Percentiles rank a stretch among this genome's conserved stretches.
Evolutionary conservation across 92 coral and sea anemone species (phyloP).

Genomic region (Chrysogorgia sp.): DNA sequence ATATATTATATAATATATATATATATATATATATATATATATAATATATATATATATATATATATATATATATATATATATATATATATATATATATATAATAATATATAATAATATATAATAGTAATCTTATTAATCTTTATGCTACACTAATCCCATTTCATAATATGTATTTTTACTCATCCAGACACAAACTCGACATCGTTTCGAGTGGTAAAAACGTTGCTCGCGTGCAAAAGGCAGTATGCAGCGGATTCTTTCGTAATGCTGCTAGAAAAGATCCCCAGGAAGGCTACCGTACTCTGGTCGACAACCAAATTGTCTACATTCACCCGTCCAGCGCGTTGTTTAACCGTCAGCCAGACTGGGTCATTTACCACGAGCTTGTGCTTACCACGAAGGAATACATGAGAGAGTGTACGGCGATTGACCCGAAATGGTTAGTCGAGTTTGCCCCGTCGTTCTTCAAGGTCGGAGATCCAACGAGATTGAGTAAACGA

Average conservation of each 20-base stretch:
- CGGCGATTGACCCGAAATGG: constrained; percentile 96
- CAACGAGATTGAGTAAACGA: constrained; percentile 94
- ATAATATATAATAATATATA: too few relatives aligned
- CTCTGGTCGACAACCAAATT: constrained; percentile 93
- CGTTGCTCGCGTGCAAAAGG: constrained; percentile 90
- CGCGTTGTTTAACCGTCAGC: constrained; percentile 96
- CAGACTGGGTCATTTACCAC: constrained; percentile 99
- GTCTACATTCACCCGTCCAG: constrained; percentile 98
- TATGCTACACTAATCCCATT: too few relatives aligned
- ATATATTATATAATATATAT: too few relatives aligned
- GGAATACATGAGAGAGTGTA: constrained; percentile 97
- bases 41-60: too few relatives aligned
- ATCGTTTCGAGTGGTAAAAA: constrained; percentile 96
- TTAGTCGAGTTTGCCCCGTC: constrained; percentile 97
- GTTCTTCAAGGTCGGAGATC: constrained; percentile 89
- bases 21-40: too few relatives aligned
- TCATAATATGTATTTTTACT: background rate
- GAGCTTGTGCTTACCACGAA: constrained; percentile 94
- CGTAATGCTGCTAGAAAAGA: constrained; percentile 97
- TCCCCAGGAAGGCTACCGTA: constrained; percentile 99
- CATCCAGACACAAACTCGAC: constrained; percentile 92
- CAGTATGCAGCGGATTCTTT: constrained; percentile 97
- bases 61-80: too few relatives aligned
- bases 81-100: too few relatives aligned
- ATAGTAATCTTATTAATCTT: too few relatives aligned